These are phyloP conservation scores for Coptodon bakossiorum DNA, from an alignment of 2,113 vertebrate species.

Conservation along the genomic window DNA sequence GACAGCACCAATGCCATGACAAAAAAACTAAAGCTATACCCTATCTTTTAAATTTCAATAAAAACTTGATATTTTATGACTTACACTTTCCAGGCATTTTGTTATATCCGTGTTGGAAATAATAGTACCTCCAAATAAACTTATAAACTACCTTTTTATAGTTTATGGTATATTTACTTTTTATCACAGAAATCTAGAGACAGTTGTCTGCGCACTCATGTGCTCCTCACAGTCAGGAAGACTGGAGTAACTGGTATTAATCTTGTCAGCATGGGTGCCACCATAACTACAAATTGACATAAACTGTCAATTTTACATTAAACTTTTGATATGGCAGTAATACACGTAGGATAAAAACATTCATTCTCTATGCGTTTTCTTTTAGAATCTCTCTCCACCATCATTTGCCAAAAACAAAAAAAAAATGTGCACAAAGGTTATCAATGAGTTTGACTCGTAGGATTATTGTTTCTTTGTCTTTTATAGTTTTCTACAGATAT, in stretches of 20 bases:
- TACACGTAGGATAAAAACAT: neutral
- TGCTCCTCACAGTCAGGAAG: neutral
- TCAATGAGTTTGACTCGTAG: neutral
- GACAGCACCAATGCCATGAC: neutral
- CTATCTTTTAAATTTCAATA: neutral
- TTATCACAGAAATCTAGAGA: neutral
- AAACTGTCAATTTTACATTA: neutral
- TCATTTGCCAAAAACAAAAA: neutral
- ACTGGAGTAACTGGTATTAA: neutral
- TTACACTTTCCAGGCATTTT: neutral
- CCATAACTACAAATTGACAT: neutral
- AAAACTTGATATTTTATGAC: neutral
- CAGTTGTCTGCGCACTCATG: accelerated
- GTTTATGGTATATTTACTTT: neutral
- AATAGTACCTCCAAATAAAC: neutral
- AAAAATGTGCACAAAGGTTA: neutral
- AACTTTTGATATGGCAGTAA: neutral
- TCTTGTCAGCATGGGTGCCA: neutral
- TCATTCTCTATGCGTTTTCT: accelerated
- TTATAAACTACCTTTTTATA: neutral
- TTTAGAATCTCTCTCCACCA: neutral
- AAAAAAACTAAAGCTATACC: neutral
- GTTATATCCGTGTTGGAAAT: neutral
- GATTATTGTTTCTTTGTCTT: neutral
- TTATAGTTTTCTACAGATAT: neutral